Percentiles rank a stretch among this genome's conserved stretches.
Conservation (phyloP, 2,888 invertebrate species). For the Andrena marginata region DNA sequence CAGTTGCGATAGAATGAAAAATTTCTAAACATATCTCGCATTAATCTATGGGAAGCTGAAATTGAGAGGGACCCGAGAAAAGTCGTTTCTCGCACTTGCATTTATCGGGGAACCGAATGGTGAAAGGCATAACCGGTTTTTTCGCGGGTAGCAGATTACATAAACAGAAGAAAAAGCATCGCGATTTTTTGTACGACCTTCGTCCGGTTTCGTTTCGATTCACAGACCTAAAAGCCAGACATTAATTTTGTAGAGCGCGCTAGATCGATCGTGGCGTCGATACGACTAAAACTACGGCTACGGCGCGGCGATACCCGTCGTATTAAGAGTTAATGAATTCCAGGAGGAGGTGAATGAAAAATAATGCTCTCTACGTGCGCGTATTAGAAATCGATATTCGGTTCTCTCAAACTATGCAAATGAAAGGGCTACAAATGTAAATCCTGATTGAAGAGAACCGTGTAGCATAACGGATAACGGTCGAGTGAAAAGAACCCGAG, state of each 20-base stretch:
- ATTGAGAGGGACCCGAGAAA: neutral
- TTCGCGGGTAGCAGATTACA: conserved; percentile 23
- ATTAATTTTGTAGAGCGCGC: conserved; percentile 10
- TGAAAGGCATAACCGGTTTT: conserved; percentile 55
- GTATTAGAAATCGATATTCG: neutral
- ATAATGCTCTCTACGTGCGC: neutral
- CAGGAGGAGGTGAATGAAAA: neutral
- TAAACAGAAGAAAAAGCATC: conserved; percentile 11
- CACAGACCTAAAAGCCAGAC: neutral
- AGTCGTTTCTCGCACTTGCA: neutral
- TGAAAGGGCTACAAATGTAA: too few species aligned
- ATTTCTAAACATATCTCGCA: neutral
- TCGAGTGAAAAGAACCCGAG: neutral
- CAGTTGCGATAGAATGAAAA: neutral
- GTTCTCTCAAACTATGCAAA: too few species aligned
- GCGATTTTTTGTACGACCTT: conserved; percentile 31
- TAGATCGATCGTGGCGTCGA: conserved; percentile 14
- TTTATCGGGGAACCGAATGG: conserved; percentile 1
- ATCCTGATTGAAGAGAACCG: too few species aligned
- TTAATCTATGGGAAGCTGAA: neutral
- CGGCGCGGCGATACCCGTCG: neutral
- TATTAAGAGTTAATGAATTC: neutral
- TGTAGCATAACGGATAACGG: neutral
- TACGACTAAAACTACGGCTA: neutral
- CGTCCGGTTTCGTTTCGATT: conserved; percentile 12